A percentile compares a stretch with the other conserved stretches of the same genome.
Conservation (phyloP, 2,113 vertebrate species). For the Psephotus haematonotus region DNA sequence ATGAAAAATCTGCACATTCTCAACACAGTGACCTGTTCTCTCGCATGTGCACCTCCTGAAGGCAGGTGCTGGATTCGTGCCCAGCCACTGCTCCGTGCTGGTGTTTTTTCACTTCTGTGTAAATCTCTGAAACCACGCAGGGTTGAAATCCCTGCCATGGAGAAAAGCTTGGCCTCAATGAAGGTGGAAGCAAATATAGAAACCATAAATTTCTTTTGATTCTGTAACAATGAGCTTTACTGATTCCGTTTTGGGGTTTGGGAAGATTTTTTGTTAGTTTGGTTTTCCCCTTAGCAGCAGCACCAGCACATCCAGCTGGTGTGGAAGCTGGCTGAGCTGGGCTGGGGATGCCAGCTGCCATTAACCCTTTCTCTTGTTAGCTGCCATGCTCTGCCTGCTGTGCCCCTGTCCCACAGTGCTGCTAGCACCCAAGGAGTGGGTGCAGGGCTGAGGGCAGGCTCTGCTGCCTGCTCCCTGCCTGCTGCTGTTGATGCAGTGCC, state of each 20-base stretch:
- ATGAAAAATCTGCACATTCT: rapidly evolving
- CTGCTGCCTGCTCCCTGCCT: neutral
- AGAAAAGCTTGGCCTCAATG: neutral
- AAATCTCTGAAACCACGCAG: rapidly evolving
- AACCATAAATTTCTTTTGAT: neutral
- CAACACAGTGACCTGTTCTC: neutral
- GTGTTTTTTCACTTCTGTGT: neutral
- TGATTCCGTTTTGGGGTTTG: rapidly evolving
- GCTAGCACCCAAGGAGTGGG: rapidly evolving
- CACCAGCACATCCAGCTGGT: neutral
- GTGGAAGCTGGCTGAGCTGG: neutral
- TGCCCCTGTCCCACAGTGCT: rapidly evolving
- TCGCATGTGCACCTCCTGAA: rapidly evolving
- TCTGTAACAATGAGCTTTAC: neutral
- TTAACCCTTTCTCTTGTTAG: neutral
- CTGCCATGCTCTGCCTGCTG: rapidly evolving
- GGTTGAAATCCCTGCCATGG: rapidly evolving
- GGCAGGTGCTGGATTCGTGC: rapidly evolving
- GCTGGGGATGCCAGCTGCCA: rapidly evolving
- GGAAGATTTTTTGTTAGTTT: neutral
- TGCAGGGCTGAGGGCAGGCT: neutral
- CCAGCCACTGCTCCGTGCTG: neutral
- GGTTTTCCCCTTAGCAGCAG: neutral
- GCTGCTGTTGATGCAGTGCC: rapidly evolving
- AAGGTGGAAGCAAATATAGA: neutral